Base-by-base conservation (phyloP, 2,888 invertebrate genomes). In the Sminthurinus aureus region DNA sequence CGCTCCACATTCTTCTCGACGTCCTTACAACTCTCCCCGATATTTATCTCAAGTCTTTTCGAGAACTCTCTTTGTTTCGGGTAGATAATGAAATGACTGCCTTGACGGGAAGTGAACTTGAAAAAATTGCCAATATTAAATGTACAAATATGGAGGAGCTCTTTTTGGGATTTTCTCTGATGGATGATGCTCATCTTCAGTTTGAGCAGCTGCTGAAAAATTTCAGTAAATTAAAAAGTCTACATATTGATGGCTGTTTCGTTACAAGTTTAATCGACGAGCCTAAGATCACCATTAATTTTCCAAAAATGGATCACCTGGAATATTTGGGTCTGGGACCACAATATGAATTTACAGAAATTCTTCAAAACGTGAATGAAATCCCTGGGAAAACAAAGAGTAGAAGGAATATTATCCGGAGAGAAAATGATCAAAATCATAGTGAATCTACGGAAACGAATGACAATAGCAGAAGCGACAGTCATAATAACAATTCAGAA, bases 171-270 rank as follows among this genome's bases (percentile, higher is more conserved):
- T 84, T 86, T 22, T 73, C 84, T 9, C 58, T 86, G 0, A 86
- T 85, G 85, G 86, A 86, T 50, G 86, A 87, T 82, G 82, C 85
- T 13, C 75, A 83, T 12, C 67, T 64, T 0, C n/a, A 15, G 0
- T 82, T 83, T 4, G 84, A 85, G 67, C 81, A 83, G 15, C 13
- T 87, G 11, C 69, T 87, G 11, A 69, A 80, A n/a, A 77, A 52
- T 0, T 84, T 82, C 15, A 67, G 83, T 26, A 67, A 69, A 13
- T 67, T 87, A 0, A 84, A 83, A 73, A 81, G 22, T 0, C 69
- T 87, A 0, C 82, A 80, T 2, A 84, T 87, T 78, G 76, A 85
- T 12, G 87, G 87, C 1, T 85, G 83, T 15, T 85, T 84, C 26
- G 66, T 81, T 20, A 86, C 85, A 1, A 51, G 81, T 13, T 67